Evolutionary conservation across 2,888 invertebrate genomes (phyloP), one percentile per base, ranked within the genome.

Genomic region (Patella caerulea): DNA sequence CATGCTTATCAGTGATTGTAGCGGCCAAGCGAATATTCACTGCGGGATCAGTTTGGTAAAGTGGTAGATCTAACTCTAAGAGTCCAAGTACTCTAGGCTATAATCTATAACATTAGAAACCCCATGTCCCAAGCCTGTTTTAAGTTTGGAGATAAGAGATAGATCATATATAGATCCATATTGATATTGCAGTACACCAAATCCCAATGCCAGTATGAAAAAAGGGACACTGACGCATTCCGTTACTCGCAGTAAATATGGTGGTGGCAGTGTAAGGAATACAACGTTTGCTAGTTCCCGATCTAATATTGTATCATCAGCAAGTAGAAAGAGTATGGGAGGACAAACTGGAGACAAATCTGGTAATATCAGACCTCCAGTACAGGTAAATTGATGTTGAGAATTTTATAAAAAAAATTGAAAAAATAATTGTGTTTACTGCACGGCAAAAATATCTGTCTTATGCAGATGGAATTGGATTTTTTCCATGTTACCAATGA

Each of bases 261-360:
- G 86, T 14, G 45, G 45, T 45, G 80, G 81, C 24, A 81, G 84
- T 24, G 76, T 82, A 45, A 81, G 84, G 55, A 85, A 82, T 29
- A 81, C 84, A 29, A 82, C 81, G 2, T 82, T 81, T 76, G 85
- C 85, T 7, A 85, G 86, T 52, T 87, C 87, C 3, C 80, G 89
- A 24, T 87, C 88, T 9, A 86, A 85, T 73, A 65, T 88, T n/a
- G 78, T 87, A 45, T 88, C 89, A 14, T 89, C 90, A 52, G 86
- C 89, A 11, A 88, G 88, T 75, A 84, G 83, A 65, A 85, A 83
- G 59, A 87, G 85, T 77, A 75, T 85, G 12, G 81, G 72, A 14
- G 17, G 53, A 15, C 54, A 70, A 45, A 34, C 70, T 55, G 78
- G 79, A 29, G 79, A 83, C 19, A 80, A 79, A 56, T 74, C 79